These are phyloP conservation scores for Pomacea canaliculata DNA, from an alignment of 2,888 invertebrate species.

Conservation along the genomic window DNA sequence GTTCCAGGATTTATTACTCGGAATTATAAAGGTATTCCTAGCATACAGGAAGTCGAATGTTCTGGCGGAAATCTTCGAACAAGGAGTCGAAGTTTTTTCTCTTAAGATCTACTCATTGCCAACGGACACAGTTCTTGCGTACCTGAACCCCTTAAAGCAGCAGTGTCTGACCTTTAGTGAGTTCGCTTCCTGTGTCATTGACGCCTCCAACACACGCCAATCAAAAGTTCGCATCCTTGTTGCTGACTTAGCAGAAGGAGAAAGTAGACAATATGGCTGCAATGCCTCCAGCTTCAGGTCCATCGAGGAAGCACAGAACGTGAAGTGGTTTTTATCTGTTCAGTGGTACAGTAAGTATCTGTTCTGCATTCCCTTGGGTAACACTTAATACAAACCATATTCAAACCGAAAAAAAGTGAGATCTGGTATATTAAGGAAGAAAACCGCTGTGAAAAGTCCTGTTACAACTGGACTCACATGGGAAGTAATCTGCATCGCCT, in stretches of 20 bases:
- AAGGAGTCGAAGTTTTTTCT: constrained; percentile 8
- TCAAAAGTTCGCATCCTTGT: constrained; percentile 11
- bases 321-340: constrained; percentile 1
- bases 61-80: constrained; percentile 6
- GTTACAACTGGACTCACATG: background rate
- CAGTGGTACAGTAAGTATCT: background rate
- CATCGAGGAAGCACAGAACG: background rate
- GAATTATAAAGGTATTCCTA: constrained; percentile 15
- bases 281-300: background rate
- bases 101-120: constrained; percentile 6
- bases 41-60: constrained; percentile 23
- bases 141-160: constrained; percentile 8
- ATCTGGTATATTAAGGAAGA: no score
- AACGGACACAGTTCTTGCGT: background rate
- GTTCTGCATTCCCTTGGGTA: no score
- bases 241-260: constrained; percentile 15
- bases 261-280: constrained; percentile 12
- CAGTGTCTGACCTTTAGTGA: background rate
- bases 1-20: constrained; percentile 10
- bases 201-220: constrained; percentile 1
- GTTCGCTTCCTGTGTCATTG: constrained; percentile 18
- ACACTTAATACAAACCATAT: no score
- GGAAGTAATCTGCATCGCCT: constrained; percentile 4
- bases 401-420: no score
- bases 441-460: no score